These are phyloP conservation scores for Lycocerus yunnanus DNA, from an alignment of 2,888 invertebrate species.

Conservation along the genomic window DNA sequence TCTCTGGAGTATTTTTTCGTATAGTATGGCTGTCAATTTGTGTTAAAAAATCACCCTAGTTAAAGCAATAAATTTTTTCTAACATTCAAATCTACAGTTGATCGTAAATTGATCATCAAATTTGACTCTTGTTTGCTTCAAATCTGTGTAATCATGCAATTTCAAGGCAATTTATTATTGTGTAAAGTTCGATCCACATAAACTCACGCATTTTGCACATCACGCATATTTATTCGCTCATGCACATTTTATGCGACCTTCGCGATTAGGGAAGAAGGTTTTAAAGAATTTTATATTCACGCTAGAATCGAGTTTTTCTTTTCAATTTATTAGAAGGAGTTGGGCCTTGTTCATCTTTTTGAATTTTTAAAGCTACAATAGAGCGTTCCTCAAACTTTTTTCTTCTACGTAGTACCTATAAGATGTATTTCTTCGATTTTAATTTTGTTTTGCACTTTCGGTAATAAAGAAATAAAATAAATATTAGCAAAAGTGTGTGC, in stretches of 20 bases:
- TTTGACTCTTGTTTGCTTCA: conserved; percentile 4
- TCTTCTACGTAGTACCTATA: too few relatives aligned
- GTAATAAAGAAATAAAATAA: neutral
- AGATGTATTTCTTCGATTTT: neutral
- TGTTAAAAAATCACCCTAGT: conserved; percentile 1
- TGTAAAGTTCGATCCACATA: conserved; percentile 22
- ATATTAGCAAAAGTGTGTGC: too few relatives aligned
- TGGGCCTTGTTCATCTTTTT: neutral
- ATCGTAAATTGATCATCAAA: conserved; percentile 1
- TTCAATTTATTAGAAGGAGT: neutral
- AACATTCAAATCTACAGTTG: neutral
- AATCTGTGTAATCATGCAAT: conserved; percentile 16
- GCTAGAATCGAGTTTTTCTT: neutral
- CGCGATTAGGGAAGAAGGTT: conserved; percentile 1
- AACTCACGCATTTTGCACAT: conserved; percentile 15
- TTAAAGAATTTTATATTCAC: neutral
- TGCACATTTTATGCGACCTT: conserved; percentile 5
- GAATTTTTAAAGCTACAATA: neutral
- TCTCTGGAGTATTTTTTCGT: neutral
- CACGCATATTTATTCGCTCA: conserved; percentile 16
- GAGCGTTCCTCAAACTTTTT: neutral
- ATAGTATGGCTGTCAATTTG: neutral
- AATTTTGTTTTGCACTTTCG: neutral
- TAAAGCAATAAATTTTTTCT: neutral
- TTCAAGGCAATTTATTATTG: conserved; percentile 19